Evolutionary conservation across 2,888 invertebrate genomes (phyloP).

Genomic region (Omphaloscelis lunosa): DNA sequence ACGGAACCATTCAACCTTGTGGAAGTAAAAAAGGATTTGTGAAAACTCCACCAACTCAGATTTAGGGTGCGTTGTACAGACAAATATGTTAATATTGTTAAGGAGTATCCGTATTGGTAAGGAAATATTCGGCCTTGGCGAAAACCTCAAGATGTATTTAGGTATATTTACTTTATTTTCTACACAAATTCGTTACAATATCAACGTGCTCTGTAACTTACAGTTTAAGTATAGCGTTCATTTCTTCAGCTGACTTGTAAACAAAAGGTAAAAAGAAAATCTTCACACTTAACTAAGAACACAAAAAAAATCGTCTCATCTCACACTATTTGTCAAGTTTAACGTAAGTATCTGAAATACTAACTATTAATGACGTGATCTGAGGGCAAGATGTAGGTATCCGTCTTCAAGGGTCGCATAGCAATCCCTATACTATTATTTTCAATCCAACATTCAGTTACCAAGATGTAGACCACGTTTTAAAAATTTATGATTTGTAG

Average conservation of each 20-base stretch:
- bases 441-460: background rate
- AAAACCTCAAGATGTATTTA: background rate
- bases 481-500: background rate
- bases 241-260: background rate
- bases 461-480: background rate
- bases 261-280: background rate
- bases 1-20: constrained; percentile 74
- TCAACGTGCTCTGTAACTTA: background rate
- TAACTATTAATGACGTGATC: background rate
- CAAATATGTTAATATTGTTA: background rate
- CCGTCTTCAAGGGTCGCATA: background rate
- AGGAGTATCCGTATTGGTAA: background rate
- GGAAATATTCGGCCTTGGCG: background rate
- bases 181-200: background rate
- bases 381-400: background rate
- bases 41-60: constrained; percentile 64
- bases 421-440: background rate
- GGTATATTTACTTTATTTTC: background rate
- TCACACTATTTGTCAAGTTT: background rate
- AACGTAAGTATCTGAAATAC: background rate
- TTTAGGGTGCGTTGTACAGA: constrained; percentile 50
- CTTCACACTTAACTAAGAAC: background rate
- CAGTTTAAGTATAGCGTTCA: background rate
- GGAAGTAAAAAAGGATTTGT: constrained; percentile 73
- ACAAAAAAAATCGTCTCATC: background rate